These are phyloP conservation scores for Synergus laeviventris DNA, from an alignment of 2,888 invertebrate species.

Conservation along the genomic window DNA sequence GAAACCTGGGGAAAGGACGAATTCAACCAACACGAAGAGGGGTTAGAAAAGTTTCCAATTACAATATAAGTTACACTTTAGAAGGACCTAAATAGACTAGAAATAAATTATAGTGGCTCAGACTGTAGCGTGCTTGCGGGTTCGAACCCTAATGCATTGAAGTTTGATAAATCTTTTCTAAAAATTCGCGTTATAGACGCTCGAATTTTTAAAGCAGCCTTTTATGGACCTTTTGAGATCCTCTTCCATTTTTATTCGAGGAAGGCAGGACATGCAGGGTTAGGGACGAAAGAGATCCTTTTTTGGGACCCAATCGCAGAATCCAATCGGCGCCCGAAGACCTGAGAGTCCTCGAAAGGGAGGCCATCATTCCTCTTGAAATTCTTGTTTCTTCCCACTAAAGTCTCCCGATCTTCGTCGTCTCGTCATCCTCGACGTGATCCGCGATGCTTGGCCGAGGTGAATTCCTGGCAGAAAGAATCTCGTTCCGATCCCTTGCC, in stretches of 20 bases:
- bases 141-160: too few relatives aligned
- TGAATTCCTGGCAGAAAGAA: constrained; percentile 63
- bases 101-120: too few relatives aligned
- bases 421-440: constrained; percentile 35
- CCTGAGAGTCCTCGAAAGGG: constrained; percentile 41
- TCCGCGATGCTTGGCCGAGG: constrained; percentile 45
- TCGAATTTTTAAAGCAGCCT: not conserved
- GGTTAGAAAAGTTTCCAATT: too few relatives aligned
- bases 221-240: not conserved
- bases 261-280: constrained; percentile 29
- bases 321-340: constrained; percentile 47
- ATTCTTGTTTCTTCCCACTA: constrained; percentile 44
- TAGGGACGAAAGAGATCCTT: constrained; percentile 39
- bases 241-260: constrained; percentile 11
- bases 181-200: not conserved
- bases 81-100: too few relatives aligned
- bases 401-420: constrained; percentile 31
- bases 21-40: not conserved
- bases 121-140: too few relatives aligned
- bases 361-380: constrained; percentile 42
- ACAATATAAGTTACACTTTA: too few relatives aligned
- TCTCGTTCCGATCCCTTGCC: constrained; percentile 55
- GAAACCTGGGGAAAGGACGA: not conserved
- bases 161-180: too few relatives aligned
- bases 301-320: constrained; percentile 51